These are phyloP conservation scores for Macheiramphus alcinus DNA, from an alignment of 2,113 vertebrate species.

Conservation along the genomic window DNA sequence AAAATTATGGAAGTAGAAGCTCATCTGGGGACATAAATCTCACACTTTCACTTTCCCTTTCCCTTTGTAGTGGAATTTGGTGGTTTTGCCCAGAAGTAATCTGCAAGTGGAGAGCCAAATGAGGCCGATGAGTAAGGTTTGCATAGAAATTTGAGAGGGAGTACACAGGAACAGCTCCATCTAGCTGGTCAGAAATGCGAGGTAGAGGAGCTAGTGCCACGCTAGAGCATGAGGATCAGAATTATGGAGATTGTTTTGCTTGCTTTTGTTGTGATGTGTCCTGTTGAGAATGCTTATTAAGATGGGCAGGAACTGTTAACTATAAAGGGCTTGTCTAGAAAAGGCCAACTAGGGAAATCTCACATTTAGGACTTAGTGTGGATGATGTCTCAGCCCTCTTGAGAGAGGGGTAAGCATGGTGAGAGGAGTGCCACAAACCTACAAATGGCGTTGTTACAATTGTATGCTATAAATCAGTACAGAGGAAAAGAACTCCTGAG, in stretches of 20 bases:
- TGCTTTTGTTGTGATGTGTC: background rate
- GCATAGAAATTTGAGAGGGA: background rate
- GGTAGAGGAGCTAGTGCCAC: background rate
- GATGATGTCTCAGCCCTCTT: background rate
- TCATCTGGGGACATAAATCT: background rate
- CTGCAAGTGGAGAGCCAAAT: background rate
- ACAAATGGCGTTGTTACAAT: background rate
- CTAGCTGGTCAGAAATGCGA: background rate
- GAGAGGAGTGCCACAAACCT: background rate
- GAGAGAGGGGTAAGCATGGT: background rate
- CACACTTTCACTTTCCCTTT: background rate
- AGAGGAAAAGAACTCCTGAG: background rate
- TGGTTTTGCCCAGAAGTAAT: background rate
- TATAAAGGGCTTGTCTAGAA: background rate
- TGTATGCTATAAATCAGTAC: background rate
- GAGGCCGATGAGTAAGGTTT: background rate
- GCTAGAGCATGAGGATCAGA: background rate
- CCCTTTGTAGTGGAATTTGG: background rate
- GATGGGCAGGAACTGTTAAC: background rate
- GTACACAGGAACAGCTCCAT: background rate
- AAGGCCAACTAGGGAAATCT: background rate
- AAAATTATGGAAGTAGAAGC: background rate
- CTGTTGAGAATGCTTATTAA: background rate
- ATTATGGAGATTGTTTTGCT: background rate
- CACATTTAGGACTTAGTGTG: background rate